Conservation (phyloP, 2,888 invertebrate species). For the Epinotia demarniana region DNA sequence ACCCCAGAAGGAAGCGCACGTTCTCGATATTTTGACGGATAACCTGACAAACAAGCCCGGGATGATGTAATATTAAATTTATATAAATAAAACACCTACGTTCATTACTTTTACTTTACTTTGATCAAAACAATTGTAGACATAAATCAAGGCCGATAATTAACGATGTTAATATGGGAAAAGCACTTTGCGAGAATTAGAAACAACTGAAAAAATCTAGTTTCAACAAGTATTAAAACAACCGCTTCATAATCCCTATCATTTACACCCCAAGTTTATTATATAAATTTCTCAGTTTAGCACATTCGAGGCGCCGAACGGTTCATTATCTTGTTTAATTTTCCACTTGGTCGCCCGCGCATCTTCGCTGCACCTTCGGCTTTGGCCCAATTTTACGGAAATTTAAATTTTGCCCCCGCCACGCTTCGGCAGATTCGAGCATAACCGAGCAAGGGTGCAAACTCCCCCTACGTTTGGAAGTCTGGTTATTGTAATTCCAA, state of each 20-base stretch:
- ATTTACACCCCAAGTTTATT: slow-evolving; percentile 57
- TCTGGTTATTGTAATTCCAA: slow-evolving; percentile 45
- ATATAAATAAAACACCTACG: not conserved
- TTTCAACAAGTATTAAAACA: slow-evolving; percentile 20
- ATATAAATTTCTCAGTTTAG: slow-evolving; percentile 69
- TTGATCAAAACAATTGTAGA: not conserved
- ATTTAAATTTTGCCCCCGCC: slow-evolving; percentile 49
- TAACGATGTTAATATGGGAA: not conserved
- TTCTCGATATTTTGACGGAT: slow-evolving; percentile 66
- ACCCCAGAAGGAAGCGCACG: slow-evolving; percentile 49
- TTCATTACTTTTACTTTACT: not conserved
- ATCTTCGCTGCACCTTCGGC: slow-evolving; percentile 54
- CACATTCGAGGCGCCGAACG: slow-evolving; percentile 65
- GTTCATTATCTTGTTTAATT: slow-evolving; percentile 83
- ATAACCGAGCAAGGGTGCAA: slow-evolving; percentile 56
- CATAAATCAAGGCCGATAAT: not conserved
- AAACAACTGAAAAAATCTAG: slow-evolving; percentile 6
- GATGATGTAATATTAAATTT: not conserved
- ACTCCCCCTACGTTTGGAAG: slow-evolving; percentile 42
- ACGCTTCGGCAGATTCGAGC: slow-evolving; percentile 21
- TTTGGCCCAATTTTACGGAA: slow-evolving; percentile 51
- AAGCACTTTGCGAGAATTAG: not conserved
- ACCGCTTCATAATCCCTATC: slow-evolving; percentile 42
- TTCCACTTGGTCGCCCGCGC: slow-evolving; percentile 80
- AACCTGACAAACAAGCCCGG: slow-evolving; percentile 59